Conservation (phyloP, 92 coral and sea anemone genomes). For the Epizoanthus ramosus region DNA sequence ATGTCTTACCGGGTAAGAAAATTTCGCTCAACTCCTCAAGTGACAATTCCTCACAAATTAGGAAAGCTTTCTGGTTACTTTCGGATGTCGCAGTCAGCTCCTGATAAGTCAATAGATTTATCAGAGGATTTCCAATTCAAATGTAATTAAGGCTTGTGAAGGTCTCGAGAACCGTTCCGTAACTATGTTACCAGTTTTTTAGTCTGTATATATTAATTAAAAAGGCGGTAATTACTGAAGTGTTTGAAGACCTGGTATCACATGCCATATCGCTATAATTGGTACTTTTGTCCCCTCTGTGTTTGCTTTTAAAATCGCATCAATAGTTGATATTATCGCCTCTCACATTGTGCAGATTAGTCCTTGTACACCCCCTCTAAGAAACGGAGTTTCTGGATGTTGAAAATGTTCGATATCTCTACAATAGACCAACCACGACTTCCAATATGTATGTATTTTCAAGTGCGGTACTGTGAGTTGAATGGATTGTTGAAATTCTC, state of each 20-base stretch:
- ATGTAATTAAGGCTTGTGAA: slow-evolving; percentile 22
- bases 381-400: neutral
- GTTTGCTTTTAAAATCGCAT: slow-evolving; percentile 39
- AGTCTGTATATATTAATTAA: slow-evolving; percentile 29
- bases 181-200: slow-evolving; percentile 9
- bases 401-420: neutral
- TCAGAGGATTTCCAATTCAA: slow-evolving; percentile 17
- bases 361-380: neutral
- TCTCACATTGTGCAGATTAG: slow-evolving; percentile 36
- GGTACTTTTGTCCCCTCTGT: slow-evolving; percentile 15
- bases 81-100: neutral
- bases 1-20: neutral
- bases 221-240: slow-evolving; percentile 32
- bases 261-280: slow-evolving; percentile 31
- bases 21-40: neutral
- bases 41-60: slow-evolving; percentile 2
- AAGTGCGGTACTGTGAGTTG: slow-evolving; percentile 3
- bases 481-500: slow-evolving; percentile 2
- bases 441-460: slow-evolving; percentile 1
- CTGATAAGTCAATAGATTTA: neutral
- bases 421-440: slow-evolving; percentile 1
- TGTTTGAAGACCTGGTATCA: slow-evolving; percentile 30
- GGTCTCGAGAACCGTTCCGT: neutral
- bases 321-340: slow-evolving; percentile 31
- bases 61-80: neutral